Conservation (phyloP, 2,888 invertebrate genomes). For the Patella pellucida region DNA sequence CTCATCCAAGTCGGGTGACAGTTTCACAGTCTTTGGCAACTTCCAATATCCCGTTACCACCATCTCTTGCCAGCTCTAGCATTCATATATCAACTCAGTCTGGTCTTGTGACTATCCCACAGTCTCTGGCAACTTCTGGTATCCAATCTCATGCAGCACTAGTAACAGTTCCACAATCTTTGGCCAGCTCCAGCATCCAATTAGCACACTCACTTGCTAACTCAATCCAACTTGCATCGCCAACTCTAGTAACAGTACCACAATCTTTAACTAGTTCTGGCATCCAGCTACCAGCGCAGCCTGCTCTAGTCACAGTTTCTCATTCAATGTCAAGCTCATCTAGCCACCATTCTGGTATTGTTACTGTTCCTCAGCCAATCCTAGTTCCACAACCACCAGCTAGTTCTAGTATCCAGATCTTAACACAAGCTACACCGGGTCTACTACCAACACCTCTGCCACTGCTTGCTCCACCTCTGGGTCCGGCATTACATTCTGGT, state of each 20-base stretch:
- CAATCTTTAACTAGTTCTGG: neutral
- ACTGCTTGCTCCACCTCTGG: slow-evolving; percentile 31
- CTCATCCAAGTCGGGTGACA: too few relatives aligned
- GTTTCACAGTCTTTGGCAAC: too few relatives aligned
- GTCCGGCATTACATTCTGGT: slow-evolving; percentile 17
- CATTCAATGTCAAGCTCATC: neutral
- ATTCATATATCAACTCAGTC: too few relatives aligned
- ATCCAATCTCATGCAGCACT: neutral
- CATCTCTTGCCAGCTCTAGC: too few relatives aligned
- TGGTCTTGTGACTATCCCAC: too few relatives aligned
- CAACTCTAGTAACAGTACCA: neutral
- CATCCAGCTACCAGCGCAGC: neutral
- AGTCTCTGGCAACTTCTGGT: too few relatives aligned
- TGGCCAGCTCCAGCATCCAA: slow-evolving; percentile 2
- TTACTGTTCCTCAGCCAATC: slow-evolving; percentile 21
- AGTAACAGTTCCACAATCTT: slow-evolving; percentile 17
- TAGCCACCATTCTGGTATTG: slow-evolving; percentile 20
- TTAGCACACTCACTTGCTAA: neutral
- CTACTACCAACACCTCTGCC: slow-evolving; percentile 25
- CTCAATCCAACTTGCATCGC: neutral
- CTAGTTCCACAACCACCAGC: slow-evolving; percentile 29
- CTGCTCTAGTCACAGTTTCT: slow-evolving; percentile 14
- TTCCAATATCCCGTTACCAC: too few relatives aligned
- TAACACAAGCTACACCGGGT: slow-evolving; percentile 6
- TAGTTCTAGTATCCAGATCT: slow-evolving; percentile 25